Conservation (phyloP, 1,140 invertebrate species). For the Leptinotarsa lineolata region DNA sequence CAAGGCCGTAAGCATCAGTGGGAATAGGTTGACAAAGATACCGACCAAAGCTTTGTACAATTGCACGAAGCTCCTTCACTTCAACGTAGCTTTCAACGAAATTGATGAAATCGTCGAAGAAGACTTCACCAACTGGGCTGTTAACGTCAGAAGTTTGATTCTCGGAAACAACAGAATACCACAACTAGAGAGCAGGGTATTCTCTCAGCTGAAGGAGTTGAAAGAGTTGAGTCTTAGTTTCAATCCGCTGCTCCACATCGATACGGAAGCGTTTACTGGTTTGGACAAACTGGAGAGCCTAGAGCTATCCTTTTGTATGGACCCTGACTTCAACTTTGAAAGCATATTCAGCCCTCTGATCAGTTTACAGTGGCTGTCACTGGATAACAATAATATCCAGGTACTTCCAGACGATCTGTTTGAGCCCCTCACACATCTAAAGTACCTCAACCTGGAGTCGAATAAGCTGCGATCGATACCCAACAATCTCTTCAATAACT, state of each 20-base stretch:
- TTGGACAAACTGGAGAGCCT: constrained; percentile 77
- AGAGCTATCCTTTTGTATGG: constrained; percentile 83
- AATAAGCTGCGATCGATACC: constrained; percentile 73
- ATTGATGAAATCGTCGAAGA: constrained; percentile 74
- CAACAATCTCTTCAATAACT: constrained; percentile 68
- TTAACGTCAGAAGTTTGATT: constrained; percentile 78
- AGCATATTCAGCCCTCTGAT: constrained; percentile 71
- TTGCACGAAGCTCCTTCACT: constrained; percentile 73
- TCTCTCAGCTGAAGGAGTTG: constrained; percentile 70
- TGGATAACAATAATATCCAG: constrained; percentile 87
- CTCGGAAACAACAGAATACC: constrained; percentile 84
- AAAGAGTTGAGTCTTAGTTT: constrained; percentile 87
- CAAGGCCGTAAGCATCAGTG: constrained; percentile 77
- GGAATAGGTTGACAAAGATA: constrained; percentile 75
- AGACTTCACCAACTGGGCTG: constrained; percentile 78
- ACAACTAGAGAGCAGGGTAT: constrained; percentile 72
- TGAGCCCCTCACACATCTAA: constrained; percentile 69
- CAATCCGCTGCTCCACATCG: constrained; percentile 79
- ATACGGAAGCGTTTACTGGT: constrained; percentile 76
- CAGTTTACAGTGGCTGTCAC: constrained; percentile 79
- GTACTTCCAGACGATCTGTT: constrained; percentile 65
- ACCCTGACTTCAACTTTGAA: constrained; percentile 76
- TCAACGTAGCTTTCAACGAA: constrained; percentile 86
- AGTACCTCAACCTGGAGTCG: constrained; percentile 85
- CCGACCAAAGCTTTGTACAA: constrained; percentile 70